Conservation (phyloP, 2,888 invertebrate species). For the Andrena flavipes region DNA sequence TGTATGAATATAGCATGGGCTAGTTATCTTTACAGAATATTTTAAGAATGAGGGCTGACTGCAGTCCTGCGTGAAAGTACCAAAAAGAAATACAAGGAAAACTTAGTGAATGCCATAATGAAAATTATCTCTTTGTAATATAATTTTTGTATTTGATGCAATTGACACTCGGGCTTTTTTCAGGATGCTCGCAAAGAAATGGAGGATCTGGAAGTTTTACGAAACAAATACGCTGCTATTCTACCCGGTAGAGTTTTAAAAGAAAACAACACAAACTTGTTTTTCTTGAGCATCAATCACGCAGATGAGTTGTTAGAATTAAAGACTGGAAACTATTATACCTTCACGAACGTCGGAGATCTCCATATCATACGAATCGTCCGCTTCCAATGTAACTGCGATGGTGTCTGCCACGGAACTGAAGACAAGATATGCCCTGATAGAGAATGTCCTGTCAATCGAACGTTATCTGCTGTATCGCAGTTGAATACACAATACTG, state of each 20-base stretch:
- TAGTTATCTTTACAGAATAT: too few relatives aligned
- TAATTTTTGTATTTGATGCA: too few relatives aligned
- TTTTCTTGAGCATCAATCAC: conserved; percentile 73
- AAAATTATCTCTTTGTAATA: too few relatives aligned
- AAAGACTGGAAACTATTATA: conserved; percentile 64
- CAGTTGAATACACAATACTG: conserved; percentile 47
- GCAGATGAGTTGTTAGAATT: conserved; percentile 74
- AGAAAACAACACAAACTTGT: conserved; percentile 67
- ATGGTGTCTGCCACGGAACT: conserved; percentile 61
- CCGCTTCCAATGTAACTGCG: conserved; percentile 72
- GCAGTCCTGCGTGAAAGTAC: too few relatives aligned
- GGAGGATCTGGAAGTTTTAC: conserved; percentile 48
- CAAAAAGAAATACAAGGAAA: too few relatives aligned
- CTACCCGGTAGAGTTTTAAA: conserved; percentile 70
- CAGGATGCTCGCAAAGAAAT: conserved; percentile 44
- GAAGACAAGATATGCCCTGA: conserved; percentile 51
- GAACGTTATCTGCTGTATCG: conserved; percentile 28
- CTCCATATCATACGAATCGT: conserved; percentile 76
- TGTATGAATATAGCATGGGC: too few relatives aligned
- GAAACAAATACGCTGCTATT: conserved; percentile 57
- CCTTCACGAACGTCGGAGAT: conserved; percentile 74
- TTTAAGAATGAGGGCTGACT: too few relatives aligned
- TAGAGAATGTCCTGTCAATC: conserved; percentile 54
- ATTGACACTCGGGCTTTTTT: too few relatives aligned
- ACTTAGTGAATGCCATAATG: too few relatives aligned